phyloP scores from a whole-genome alignment of 2,113 vertebrate species.

The western clawed frog (Xenopus tropicalis) region DNA sequence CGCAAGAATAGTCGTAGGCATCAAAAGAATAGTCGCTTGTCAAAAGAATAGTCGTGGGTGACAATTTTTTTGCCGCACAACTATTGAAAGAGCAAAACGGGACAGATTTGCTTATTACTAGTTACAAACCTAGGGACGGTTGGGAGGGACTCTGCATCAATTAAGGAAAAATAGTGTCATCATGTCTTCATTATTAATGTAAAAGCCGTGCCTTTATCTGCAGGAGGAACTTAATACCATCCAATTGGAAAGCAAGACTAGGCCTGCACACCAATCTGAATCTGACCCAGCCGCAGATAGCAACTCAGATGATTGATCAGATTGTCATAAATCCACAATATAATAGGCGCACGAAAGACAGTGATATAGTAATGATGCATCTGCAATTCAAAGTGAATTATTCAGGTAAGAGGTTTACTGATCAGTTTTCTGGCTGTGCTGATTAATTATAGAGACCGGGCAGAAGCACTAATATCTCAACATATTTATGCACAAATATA shows the following conservation, averaged over 20 bases:
- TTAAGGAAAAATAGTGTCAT: too few relatives aligned
- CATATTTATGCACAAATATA: too few relatives aligned
- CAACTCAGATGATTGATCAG: constrained; percentile 60
- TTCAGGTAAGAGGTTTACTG: constrained; percentile 62
- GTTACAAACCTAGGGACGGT: too few relatives aligned
- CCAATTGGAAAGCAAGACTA: constrained; percentile 70
- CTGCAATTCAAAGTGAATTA: constrained; percentile 73
- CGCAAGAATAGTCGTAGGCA: too few relatives aligned
- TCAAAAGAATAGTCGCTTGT: too few relatives aligned
- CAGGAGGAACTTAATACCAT: constrained; percentile 75
- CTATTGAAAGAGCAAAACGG: too few relatives aligned
- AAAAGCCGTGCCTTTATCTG: constrained; percentile 26
- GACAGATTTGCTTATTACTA: too few relatives aligned
- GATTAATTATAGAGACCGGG: neutral
- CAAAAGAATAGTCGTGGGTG: too few relatives aligned
- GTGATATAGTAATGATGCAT: constrained; percentile 84
- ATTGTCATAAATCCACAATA: constrained; percentile 80
- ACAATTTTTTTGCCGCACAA: too few relatives aligned
- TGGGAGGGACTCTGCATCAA: too few relatives aligned
- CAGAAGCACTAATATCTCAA: too few relatives aligned
- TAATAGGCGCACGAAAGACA: constrained; percentile 71
- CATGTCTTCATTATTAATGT: constrained; percentile 33
- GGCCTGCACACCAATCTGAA: constrained; percentile 70
- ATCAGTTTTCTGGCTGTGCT: neutral
- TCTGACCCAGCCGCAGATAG: constrained; percentile 51